phyloP scores from a whole-genome alignment of 2,888 invertebrate species.

The Muschampia plurimacula region DNA sequence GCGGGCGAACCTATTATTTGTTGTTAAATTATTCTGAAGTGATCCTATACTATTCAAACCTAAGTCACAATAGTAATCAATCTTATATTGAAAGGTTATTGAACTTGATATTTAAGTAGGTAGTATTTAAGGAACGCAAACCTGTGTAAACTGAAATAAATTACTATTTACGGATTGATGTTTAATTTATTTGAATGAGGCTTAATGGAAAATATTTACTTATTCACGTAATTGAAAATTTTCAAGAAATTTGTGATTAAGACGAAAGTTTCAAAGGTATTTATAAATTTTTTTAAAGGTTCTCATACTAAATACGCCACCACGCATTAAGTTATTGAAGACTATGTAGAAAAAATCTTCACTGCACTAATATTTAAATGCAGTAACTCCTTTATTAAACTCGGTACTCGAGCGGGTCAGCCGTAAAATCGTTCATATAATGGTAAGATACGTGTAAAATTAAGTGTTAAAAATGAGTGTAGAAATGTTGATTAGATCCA shows the following conservation, averaged over 20 bases:
- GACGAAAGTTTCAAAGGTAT: background rate
- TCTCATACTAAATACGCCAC: background rate
- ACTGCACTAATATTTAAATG: background rate
- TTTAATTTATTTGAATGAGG: conserved; percentile 11
- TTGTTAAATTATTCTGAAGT: no score
- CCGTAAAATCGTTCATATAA: conserved; percentile 78
- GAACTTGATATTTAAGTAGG: conserved; percentile 13
- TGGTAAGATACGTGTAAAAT: conserved; percentile 84
- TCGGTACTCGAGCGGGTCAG: conserved; percentile 46
- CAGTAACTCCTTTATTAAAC: conserved; percentile 33
- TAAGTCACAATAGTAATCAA: background rate
- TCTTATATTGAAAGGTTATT: conserved; percentile 2
- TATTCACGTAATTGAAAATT: background rate
- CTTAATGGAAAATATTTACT: background rate
- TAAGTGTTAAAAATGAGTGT: conserved; percentile 85
- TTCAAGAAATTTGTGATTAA: background rate
- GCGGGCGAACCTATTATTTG: no score
- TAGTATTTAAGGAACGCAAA: background rate
- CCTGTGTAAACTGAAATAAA: conserved; percentile 24
- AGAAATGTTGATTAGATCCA: conserved; percentile 84
- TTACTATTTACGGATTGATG: conserved; percentile 9
- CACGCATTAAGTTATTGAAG: background rate
- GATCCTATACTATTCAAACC: background rate
- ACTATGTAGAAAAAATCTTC: background rate
- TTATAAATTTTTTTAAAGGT: background rate